Conservation (phyloP, 2,797 vertebrate genomes). For the Momotus momota region DNA sequence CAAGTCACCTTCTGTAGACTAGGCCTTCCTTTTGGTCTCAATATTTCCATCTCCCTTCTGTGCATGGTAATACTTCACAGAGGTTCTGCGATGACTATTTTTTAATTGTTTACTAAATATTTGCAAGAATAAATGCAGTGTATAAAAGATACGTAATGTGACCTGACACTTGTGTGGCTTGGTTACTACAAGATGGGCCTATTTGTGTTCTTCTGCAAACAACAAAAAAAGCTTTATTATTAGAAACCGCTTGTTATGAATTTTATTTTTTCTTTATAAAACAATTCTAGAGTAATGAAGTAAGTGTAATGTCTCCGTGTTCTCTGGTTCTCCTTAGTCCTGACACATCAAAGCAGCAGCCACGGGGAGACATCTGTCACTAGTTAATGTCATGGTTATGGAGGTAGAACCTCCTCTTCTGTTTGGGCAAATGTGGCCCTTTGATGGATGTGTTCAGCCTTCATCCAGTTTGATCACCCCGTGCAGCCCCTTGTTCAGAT, state of each 20-base stretch:
- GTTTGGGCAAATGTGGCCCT: slow-evolving; percentile 56
- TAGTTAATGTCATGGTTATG: slow-evolving; percentile 64
- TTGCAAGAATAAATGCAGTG: not conserved
- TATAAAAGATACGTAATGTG: not conserved
- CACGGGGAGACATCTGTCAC: slow-evolving; percentile 67
- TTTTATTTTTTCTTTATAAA: not conserved
- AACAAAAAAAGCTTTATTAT: not conserved
- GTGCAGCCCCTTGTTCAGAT: slow-evolving; percentile 74
- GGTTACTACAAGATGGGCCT: not conserved
- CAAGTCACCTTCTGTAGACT: not conserved
- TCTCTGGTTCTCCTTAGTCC: slow-evolving; percentile 33
- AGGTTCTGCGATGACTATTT: rapidly evolving
- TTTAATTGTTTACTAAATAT: not conserved
- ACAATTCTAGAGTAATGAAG: slow-evolving; percentile 6
- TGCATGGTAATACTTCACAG: not conserved
- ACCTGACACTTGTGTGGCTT: not conserved
- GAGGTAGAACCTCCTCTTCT: slow-evolving; percentile 71
- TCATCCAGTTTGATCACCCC: slow-evolving; percentile 69
- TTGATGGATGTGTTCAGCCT: slow-evolving; percentile 72
- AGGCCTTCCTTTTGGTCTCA: not conserved
- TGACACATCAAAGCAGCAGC: slow-evolving; percentile 65
- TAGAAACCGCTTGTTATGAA: rapidly evolving
- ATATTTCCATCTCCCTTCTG: not conserved
- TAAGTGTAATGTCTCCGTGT: not conserved
- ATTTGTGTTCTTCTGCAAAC: not conserved